Percentiles rank a stretch among this genome's conserved stretches.
phyloP scores from a whole-genome alignment of 2,797 vertebrate species.

The Acropternis orthonyx region DNA sequence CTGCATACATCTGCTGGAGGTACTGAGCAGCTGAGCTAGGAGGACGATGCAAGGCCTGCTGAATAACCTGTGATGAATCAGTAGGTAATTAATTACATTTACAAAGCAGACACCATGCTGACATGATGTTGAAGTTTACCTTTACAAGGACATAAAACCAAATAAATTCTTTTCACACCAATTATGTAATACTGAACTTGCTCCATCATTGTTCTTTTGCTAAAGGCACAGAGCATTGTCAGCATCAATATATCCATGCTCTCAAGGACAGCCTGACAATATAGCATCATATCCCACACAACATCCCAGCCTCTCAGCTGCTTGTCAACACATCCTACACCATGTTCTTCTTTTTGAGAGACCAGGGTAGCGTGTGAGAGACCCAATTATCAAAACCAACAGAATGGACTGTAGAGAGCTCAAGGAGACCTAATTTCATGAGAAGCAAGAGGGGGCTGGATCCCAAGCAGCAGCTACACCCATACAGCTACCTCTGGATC shows the following conservation, averaged over 20 bases:
- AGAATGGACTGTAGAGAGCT: not conserved
- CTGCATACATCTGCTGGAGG: constrained; percentile 94
- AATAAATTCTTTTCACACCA: not conserved
- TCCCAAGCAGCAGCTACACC: not conserved
- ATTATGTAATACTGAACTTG: not conserved
- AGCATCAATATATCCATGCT: not conserved
- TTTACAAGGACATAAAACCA: not conserved
- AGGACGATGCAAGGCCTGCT: constrained; percentile 89
- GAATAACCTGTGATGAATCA: constrained; percentile 85
- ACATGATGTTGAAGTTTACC: constrained; percentile 23
- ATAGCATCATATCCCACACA: not conserved
- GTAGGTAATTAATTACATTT: constrained; percentile 64
- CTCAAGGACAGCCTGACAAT: not conserved
- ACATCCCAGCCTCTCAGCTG: not conserved
- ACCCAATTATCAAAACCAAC: not conserved
- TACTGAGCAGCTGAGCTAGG: constrained; percentile 92
- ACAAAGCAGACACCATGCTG: not conserved
- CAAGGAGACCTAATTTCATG: not conserved
- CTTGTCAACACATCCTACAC: not conserved
- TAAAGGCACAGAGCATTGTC: not conserved
- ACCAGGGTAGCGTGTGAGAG: not conserved
- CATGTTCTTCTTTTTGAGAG: not conserved
- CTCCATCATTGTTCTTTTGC: not conserved
- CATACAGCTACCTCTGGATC: not conserved
- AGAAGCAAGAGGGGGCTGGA: not conserved